phyloP scores from a whole-genome alignment of 2,113 vertebrate species.

The Ctenodactylus gundi region DNA sequence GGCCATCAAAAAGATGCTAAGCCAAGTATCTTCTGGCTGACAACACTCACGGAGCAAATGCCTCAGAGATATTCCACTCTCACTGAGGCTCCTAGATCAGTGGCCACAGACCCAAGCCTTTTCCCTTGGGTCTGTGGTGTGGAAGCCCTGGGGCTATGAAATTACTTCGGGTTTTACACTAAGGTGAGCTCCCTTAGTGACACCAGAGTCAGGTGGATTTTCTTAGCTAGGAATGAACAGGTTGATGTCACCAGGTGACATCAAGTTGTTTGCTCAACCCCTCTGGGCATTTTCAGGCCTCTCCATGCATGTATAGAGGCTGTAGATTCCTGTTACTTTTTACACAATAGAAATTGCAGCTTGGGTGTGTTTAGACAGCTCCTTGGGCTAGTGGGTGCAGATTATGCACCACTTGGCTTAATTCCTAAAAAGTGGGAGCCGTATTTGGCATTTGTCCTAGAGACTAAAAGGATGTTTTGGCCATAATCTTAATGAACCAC shows the following conservation, averaged over 20 bases:
- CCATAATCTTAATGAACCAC: not conserved
- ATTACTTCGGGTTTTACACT: not conserved
- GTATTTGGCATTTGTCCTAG: not conserved
- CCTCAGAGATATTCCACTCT: not conserved
- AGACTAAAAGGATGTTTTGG: not conserved
- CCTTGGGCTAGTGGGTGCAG: not conserved
- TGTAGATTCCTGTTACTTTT: not conserved
- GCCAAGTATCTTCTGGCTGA: not conserved
- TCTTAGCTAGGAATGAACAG: not conserved
- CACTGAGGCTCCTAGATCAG: not conserved
- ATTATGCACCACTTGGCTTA: not conserved
- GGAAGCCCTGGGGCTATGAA: not conserved
- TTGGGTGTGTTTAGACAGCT: not conserved
- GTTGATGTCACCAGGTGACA: not conserved
- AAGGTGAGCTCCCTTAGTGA: not conserved
- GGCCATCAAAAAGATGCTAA: not conserved
- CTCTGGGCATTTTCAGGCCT: not conserved
- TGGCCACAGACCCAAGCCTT: too few relatives aligned
- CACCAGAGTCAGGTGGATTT: not conserved
- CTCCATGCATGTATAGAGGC: too few relatives aligned
- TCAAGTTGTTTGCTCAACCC: not conserved
- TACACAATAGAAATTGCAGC: not conserved
- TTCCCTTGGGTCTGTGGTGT: not conserved
- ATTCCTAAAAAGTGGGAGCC: not conserved
- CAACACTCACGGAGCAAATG: not conserved